These are phyloP conservation scores for Achatina immaculata DNA, from an alignment of 1,140 invertebrate species.

Conservation along the genomic window DNA sequence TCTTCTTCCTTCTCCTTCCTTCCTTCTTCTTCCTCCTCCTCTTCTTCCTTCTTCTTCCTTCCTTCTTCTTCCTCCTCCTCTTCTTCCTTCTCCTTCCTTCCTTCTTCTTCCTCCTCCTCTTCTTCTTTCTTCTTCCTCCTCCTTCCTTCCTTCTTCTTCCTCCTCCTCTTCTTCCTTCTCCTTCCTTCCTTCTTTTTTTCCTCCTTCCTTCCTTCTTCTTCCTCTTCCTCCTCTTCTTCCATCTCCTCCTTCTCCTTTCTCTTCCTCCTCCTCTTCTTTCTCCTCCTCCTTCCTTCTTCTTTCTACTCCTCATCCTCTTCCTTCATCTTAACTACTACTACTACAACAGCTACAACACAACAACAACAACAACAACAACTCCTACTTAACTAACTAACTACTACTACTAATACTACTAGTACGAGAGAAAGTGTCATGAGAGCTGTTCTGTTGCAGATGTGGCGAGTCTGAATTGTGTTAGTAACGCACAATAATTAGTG, in stretches of 20 bases:
- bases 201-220: background rate
- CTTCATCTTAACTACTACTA: no score
- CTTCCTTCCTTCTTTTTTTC: conserved; percentile 32
- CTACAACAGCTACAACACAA: no score
- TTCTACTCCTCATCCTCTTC: no score
- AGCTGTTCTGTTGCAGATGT: no score
- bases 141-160: background rate
- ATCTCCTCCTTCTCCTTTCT: background rate
- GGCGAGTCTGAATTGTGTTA: no score
- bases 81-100: conserved; percentile 13
- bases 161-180: conserved; percentile 36
- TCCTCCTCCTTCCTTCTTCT: background rate
- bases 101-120: conserved; percentile 8
- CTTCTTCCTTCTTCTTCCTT: conserved; percentile 7
- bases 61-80: conserved; percentile 21
- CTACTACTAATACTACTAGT: no score
- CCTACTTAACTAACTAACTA: no score
- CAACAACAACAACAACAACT: no score
- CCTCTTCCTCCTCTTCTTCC: background rate
- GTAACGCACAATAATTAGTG: no score
- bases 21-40: conserved; percentile 13
- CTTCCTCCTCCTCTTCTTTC: background rate
- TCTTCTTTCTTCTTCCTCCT: conserved; percentile 23
- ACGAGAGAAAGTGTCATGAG: no score
- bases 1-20: background rate